These are phyloP conservation scores for Amblyjoppa proteus DNA, from an alignment of 2,888 invertebrate genomes.

Conservation along the genomic window DNA sequence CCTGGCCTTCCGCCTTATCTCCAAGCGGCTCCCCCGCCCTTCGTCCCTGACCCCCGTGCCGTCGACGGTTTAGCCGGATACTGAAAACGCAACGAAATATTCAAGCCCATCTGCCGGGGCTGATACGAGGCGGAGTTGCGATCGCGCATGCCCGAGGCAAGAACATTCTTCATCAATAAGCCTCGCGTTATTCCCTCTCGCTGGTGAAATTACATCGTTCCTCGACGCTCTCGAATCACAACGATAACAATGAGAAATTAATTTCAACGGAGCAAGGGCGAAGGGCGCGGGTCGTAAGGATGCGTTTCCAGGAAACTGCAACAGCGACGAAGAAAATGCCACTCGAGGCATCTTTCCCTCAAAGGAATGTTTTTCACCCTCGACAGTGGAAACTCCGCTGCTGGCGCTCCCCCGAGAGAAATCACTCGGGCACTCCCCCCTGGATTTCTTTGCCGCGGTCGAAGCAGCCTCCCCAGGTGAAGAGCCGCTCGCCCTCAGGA, in stretches of 20 bases:
- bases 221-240: background rate
- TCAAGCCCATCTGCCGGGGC: constrained; percentile 21
- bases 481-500: constrained; percentile 14
- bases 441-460: constrained; percentile 1
- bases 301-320: background rate
- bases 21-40: background rate
- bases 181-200: background rate
- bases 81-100: constrained; percentile 56
- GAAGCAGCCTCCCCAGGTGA: constrained; percentile 18
- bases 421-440: constrained; percentile 18
- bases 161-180: background rate
- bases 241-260: background rate
- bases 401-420: constrained; percentile 40
- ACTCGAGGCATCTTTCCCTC: background rate
- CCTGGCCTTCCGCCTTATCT: constrained; percentile 46
- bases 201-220: background rate
- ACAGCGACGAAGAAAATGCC: constrained; percentile 2
- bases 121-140: background rate
- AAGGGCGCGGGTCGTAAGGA: background rate
- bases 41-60: background rate
- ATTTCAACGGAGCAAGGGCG: background rate
- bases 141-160: background rate
- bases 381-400: constrained; percentile 1
- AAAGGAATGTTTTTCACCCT: constrained; percentile 13
- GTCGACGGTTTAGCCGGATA: constrained; percentile 46